phyloP scores from a whole-genome alignment of 2,113 vertebrate species.

The Pagrus major region DNA sequence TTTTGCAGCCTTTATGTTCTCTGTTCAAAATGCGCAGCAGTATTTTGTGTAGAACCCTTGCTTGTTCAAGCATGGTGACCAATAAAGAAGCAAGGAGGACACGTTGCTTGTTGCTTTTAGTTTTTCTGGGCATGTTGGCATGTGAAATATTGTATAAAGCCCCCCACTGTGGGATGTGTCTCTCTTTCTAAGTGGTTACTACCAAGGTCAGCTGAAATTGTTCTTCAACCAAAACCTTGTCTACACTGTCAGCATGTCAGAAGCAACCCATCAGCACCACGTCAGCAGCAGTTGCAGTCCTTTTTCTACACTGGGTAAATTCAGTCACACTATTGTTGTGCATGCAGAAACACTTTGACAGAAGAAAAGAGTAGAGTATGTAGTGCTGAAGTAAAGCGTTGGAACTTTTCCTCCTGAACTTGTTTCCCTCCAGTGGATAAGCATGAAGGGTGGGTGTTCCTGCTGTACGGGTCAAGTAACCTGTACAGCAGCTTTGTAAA shows the following conservation, averaged over 20 bases:
- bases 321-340: not conserved
- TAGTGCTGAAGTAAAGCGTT: not conserved
- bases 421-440: not conserved
- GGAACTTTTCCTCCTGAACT: not conserved
- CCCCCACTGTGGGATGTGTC: not conserved
- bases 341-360: not conserved
- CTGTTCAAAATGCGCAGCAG: not conserved
- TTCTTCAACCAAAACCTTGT: conserved; percentile 22
- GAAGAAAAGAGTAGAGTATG: not conserved
- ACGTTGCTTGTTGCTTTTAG: not conserved
- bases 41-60: not conserved
- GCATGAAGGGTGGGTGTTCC: not conserved
- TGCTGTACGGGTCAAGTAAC: not conserved
- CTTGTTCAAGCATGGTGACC: too few species aligned
- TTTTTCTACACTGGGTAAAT: conserved; percentile 1
- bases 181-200: not conserved
- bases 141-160: conserved; percentile 2
- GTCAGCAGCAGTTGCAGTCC: conserved; percentile 6
- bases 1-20: too few species aligned
- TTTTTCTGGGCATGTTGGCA: not conserved
- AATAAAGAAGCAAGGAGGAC: not conserved
- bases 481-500: not conserved
- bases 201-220: conserved; percentile 2
- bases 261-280: conserved; percentile 15
- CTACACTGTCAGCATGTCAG: conserved; percentile 4